Percentiles rank a stretch among this genome's conserved stretches.
phyloP scores from a whole-genome alignment of 2,797 vertebrate genomes.

The Pygocentrus nattereri region DNA sequence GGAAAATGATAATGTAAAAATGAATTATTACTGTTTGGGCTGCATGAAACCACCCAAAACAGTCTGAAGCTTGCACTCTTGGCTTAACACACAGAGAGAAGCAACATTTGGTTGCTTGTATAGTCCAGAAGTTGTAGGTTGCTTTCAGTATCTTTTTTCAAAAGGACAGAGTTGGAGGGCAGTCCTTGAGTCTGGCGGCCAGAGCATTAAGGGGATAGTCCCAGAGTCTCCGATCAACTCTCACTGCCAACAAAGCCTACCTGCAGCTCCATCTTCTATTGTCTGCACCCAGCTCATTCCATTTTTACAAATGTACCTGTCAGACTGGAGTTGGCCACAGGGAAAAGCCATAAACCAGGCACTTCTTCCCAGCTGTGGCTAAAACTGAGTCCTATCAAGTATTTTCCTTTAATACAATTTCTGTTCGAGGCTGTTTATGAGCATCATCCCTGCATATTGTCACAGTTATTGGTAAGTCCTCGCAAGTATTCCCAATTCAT shows the following conservation, averaged over 20 bases:
- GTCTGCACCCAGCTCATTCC: constrained; percentile 20
- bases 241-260: constrained; percentile 19
- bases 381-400: constrained; percentile 1
- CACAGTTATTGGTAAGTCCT: background rate
- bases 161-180: constrained; percentile 6
- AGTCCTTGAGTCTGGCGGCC: constrained; percentile 20
- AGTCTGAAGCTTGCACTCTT: background rate
- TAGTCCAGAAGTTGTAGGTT: background rate
- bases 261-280: constrained; percentile 33
- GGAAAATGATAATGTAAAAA: no score
- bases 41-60: no score
- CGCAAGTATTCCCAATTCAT: constrained; percentile 1
- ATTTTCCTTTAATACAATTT: background rate
- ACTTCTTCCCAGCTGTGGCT: background rate
- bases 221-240: constrained; percentile 30
- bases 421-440: background rate
- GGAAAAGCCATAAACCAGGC: background rate
- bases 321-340: constrained; percentile 26
- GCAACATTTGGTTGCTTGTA: background rate
- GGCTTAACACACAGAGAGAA: background rate
- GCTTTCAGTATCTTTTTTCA: constrained; percentile 13
- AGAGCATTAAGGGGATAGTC: constrained; percentile 37
- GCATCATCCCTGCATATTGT: background rate
- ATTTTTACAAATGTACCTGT: constrained; percentile 44
- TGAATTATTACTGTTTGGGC: no score